Percentiles rank a stretch among this genome's conserved stretches.
These are phyloP conservation scores for Eupleurogrammus muticus DNA, from an alignment of 2,797 vertebrate genomes.

Conservation along the genomic window DNA sequence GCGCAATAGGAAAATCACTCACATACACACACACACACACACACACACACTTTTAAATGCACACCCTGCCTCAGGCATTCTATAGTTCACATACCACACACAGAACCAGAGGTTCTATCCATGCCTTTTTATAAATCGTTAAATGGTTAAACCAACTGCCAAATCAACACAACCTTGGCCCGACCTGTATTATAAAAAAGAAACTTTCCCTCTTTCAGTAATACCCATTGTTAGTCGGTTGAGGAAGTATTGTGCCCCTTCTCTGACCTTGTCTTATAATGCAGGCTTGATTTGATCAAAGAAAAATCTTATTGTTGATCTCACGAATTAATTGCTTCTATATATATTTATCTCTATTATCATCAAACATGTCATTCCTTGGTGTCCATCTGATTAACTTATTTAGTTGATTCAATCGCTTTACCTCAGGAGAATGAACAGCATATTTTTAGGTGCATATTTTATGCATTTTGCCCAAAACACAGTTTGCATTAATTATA, in stretches of 20 bases:
- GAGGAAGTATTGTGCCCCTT: conserved; percentile 10
- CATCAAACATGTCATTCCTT: background rate
- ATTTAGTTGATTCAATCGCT: background rate
- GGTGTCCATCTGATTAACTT: conserved; percentile 1
- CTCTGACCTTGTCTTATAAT: conserved; percentile 16
- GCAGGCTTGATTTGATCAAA: background rate
- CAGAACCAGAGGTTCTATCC: conserved; percentile 9
- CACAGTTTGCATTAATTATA: too few species aligned
- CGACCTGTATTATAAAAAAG: conserved; percentile 13
- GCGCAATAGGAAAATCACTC: conserved; percentile 16
- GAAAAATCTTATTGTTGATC: conserved; percentile 1
- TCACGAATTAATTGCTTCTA: background rate
- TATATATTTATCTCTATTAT: background rate
- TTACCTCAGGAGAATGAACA: background rate
- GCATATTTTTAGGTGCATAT: too few species aligned
- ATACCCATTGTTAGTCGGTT: background rate
- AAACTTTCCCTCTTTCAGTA: background rate
- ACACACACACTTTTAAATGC: conserved; percentile 8
- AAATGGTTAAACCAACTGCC: conserved; percentile 19
- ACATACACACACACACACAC: background rate
- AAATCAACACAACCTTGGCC: conserved; percentile 22
- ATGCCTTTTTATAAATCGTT: conserved; percentile 29
- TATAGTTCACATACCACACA: conserved; percentile 31
- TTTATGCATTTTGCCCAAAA: too few species aligned
- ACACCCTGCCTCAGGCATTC: conserved; percentile 19